phyloP scores from a whole-genome alignment of 2,888 invertebrate species.

The Rhorus exstirpatorius region DNA sequence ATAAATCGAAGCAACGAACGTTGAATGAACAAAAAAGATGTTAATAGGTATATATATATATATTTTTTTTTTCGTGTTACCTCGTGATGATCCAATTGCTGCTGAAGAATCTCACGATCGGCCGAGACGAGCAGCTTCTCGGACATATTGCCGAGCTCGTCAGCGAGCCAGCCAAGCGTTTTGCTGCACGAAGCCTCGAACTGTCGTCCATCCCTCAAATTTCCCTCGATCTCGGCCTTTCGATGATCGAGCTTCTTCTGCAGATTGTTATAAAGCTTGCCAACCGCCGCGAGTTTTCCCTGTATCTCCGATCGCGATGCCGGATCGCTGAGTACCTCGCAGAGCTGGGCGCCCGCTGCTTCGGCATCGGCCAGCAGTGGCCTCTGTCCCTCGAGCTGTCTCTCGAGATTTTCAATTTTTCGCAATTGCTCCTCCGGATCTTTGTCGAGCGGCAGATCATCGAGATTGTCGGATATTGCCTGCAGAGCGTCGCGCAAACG shows the following conservation, averaged over 20 bases:
- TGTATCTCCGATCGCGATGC: constrained; percentile 96
- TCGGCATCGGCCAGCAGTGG: constrained; percentile 95
- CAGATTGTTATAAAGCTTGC: constrained; percentile 94
- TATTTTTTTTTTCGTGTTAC: constrained; percentile 78
- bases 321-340: constrained; percentile 95
- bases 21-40: too few relatives aligned
- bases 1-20: too few relatives aligned
- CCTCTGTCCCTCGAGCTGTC: constrained; percentile 95
- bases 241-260: constrained; percentile 96
- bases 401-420: constrained; percentile 94
- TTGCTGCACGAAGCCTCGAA: constrained; percentile 96
- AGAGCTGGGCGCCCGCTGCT: constrained; percentile 95
- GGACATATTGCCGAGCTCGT: constrained; percentile 92
- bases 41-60: too few relatives aligned
- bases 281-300: constrained; percentile 94
- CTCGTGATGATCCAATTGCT: constrained; percentile 95
- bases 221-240: constrained; percentile 96
- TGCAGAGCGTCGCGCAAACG: constrained; percentile 95
- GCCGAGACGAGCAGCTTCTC: constrained; percentile 95
- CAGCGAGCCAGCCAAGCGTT: constrained; percentile 95
- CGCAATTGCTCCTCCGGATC: constrained; percentile 95
- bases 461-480: constrained; percentile 94
- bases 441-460: constrained; percentile 92
- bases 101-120: constrained; percentile 92
- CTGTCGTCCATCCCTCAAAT: constrained; percentile 94